Base-by-base conservation (phyloP, 2,888 invertebrate genomes). In the Drosophila flavopinicola region DNA sequence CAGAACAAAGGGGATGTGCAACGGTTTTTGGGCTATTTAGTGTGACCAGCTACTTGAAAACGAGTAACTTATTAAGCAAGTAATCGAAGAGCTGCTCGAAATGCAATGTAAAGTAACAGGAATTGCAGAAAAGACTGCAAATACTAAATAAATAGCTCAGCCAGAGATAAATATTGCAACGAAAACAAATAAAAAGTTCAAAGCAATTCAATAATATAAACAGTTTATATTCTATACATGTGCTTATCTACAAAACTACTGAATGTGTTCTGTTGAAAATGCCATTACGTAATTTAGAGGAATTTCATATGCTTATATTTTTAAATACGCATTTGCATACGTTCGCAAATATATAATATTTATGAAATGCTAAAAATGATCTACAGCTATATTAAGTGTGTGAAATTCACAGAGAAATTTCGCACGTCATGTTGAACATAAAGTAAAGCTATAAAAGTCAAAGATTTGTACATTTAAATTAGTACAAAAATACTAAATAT, bases 11-110 rank as follows among this genome's bases (percentile, higher is more conserved):
- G 66, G 65, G 65, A 66, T 57, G 56, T 56, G 41, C 72, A 70
- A 66, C 63, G 53, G 67, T 61, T 63, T 63, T 70, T 56, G 33
- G 59, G 56, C 58, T 59, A 51, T 56, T 65, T 72, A 72, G 72
- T 77, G 49, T 35, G 38, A 5, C 35, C 25, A 20, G 32, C 48
- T 15, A 32, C 29, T 20, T 20, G 4, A n/a, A n/a, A n/a, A n/a
- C n/a, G n/a, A n/a, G 4, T 51, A 29, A 35, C 24, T 1, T 39
- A 52, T 38, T 38, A 20, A 17, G 9, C 3, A 48, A 74, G 33
- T 71, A 57, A 71, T 42, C 59, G 30, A 67, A 71, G 37, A 37
- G 57, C 17, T 27, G 53, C 52, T n/a, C 35, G 25, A 9, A 20
- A 23, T 48, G 35, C 41, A 33, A 13, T 30, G 32, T 53, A 20